Evolutionary conservation across 2,888 invertebrate species (phyloP), one percentile per base, ranked within the genome.

Genomic region (Suillia variegata): DNA sequence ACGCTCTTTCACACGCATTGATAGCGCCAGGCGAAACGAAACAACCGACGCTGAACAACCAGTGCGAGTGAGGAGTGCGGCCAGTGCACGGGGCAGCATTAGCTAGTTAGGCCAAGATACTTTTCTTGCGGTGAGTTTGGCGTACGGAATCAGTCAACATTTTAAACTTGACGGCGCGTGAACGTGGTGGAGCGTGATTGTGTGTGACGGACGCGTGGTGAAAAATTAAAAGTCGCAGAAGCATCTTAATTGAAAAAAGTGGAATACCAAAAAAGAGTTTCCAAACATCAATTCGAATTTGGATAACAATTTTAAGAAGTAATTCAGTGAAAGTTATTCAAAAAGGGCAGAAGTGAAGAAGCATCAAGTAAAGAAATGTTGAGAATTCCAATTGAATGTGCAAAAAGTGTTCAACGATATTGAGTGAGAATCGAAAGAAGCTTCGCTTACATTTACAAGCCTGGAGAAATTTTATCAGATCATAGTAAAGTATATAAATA

Each of bases 121-220:
- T 72, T 75, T 77, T 75, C 76, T 76, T 76, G 76, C 69, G 71
- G 68, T 74, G 74, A 71, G 71, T 67, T 68, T 63, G 71, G 67
- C 67, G 69, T 70, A 70, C 73, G 66, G 67, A 77, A 70, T 77
- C 78, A 77, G 76, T 77, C 75, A 75, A 76, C 73, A 70, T 71
- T 72, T 75, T 74, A 73, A 70, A 74, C 77, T 77, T 77, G 78
- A 70, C 76, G 77, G 70, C 76, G 77, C 75, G 77, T 74, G 77
- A 73, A 77, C 73, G 70, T 69, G 67, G 69, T 73, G 72, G 64
- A 66, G 70, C 70, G 68, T 70, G 71, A 62, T 47, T 55, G 55
- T 55, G 55, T 55, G 53, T 51, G 49, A 56, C 42, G 21, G n/a
- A 47, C 48, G 56, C 33, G 38, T 38, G 38, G 38, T 38, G n/a